Evolutionary conservation across 2,797 vertebrate genomes (phyloP).

Genomic region (Danio choprae): DNA sequence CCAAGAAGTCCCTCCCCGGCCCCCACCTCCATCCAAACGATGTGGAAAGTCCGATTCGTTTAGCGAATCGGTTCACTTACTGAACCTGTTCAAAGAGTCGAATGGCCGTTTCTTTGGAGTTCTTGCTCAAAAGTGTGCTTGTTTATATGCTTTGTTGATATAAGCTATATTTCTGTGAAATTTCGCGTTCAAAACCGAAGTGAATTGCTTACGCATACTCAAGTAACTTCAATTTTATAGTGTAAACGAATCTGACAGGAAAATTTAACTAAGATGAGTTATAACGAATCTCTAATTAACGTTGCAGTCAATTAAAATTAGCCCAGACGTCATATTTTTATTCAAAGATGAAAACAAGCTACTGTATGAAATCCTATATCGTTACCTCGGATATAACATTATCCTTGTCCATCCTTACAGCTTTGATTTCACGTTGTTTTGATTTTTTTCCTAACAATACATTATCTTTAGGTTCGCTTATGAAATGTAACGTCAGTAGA

Average conservation of each 20-base stretch:
- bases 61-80: constrained; percentile 14
- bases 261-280: too few species aligned
- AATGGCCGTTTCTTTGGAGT: neutral
- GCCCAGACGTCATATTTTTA: too few species aligned
- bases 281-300: too few species aligned
- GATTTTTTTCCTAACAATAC: neutral
- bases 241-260: too few species aligned
- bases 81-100: constrained; percentile 5
- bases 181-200: neutral
- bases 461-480: neutral
- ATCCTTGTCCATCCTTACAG: neutral
- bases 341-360: too few species aligned
- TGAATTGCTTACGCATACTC: too few species aligned
- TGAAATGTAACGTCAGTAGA: neutral
- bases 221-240: too few species aligned
- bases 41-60: constrained; percentile 21
- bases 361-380: too few species aligned
- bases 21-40: constrained; percentile 55
- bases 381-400: too few species aligned
- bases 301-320: too few species aligned
- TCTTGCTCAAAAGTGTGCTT: neutral
- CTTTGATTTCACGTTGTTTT: neutral
- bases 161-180: neutral
- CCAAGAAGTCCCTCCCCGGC: constrained; percentile 79
- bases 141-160: neutral